Evolutionary conservation across 1,140 invertebrate genomes (phyloP), one percentile per base, ranked within the genome.

Genomic region (Drosophila micromelanica): DNA sequence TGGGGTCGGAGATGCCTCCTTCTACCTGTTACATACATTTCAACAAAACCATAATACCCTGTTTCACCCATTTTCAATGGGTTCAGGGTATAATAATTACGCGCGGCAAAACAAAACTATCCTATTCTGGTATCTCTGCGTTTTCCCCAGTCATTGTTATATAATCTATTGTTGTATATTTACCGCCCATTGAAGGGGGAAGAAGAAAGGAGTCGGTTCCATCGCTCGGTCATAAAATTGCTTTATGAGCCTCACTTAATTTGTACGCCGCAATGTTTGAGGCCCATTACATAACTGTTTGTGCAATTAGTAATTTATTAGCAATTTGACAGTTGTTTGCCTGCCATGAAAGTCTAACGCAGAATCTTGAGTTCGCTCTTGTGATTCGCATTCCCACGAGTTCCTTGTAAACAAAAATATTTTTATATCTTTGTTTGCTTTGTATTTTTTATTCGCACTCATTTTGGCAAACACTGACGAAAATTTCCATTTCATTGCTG

Each of bases 221-320:
- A 17, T 17, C 12, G 27, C 8, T 42, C n/a, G 65, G 52, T 35
- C 55, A 70, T 82, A 76, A 76, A 86, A 63, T 62, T 73, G 72
- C 46, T 76, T 76, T 87, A 79, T 59, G 75, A 30, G 46, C 76
- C 46, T 32, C 45, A 63, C 64, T 76, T 87, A 81, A 89, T 79
- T 89, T 73, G 84, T 52, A 65, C 51, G 40, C 4, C 46, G 27
- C 51, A 68, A 52, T 73, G 69, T 80, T 64, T 62, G 30, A 40
- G 48, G n/a, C 43, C 49, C 62, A 85, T 85, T 87, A 86, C 54
- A 89, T 82, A 87, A 76, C 60, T 73, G 82, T 69, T 68, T 67
- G 56, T 51, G 72, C 82, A 87, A 86, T 86, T 86, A 89, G 60
- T 79, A 62, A 73, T 89, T 89, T 63, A 87, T 82, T 82, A 86